A percentile compares a stretch with the other conserved stretches of the same genome.
These are phyloP conservation scores for Physocephala rufipes DNA, from an alignment of 2,888 invertebrate genomes.

Conservation along the genomic window DNA sequence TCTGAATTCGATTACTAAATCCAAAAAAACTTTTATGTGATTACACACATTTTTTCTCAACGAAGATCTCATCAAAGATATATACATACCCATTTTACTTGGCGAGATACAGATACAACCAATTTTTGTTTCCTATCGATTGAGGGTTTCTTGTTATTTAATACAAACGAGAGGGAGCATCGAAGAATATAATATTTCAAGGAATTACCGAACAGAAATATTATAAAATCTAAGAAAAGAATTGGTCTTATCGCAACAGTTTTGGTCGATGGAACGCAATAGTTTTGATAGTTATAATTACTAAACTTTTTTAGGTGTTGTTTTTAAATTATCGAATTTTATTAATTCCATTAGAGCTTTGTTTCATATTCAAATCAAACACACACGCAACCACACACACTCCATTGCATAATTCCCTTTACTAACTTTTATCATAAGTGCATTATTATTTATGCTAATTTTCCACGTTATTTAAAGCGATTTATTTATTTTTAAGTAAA, in stretches of 20 bases:
- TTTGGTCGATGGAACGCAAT: constrained; percentile 58
- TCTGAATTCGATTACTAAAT: too few species aligned
- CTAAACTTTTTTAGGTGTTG: constrained; percentile 8
- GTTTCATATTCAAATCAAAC: constrained; percentile 9
- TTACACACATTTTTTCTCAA: too few species aligned
- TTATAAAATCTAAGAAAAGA: background rate
- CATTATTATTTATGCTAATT: constrained; percentile 5
- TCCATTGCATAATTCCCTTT: constrained; percentile 4
- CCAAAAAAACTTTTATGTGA: too few species aligned
- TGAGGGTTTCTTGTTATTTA: too few species aligned
- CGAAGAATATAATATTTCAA: too few species aligned
- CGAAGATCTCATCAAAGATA: too few species aligned
- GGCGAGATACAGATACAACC: too few species aligned
- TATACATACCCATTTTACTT: too few species aligned
- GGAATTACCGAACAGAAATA: background rate
- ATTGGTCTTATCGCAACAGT: constrained; percentile 18
- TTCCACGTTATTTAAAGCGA: background rate
- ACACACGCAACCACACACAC: too few species aligned
- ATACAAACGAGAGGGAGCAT: too few species aligned
- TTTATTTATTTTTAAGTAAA: constrained; percentile 18
- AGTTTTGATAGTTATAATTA: constrained; percentile 22
- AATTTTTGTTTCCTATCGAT: too few species aligned
- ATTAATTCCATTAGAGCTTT: background rate
- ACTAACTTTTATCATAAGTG: constrained; percentile 2
- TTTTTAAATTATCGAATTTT: background rate